Evolutionary conservation across 2,113 vertebrate species (phyloP).

Genomic region (Brachypteracias leptosomus): DNA sequence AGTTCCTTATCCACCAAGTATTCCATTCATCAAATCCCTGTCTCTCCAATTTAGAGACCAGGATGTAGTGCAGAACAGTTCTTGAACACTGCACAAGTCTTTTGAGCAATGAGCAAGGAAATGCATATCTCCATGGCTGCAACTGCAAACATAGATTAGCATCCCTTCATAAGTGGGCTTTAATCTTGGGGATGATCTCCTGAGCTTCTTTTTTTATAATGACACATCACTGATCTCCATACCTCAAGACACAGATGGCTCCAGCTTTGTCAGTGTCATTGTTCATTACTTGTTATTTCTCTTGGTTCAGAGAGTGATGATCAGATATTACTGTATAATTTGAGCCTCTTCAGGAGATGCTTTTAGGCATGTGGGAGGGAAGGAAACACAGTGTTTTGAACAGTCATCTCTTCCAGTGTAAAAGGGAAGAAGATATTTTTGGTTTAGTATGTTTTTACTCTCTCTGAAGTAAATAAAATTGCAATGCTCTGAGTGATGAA

Average conservation of each 20-base stretch:
- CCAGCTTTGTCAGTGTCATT: neutral
- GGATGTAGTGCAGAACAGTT: too few relatives aligned
- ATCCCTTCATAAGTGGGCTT: neutral
- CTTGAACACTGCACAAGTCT: neutral
- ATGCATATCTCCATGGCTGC: neutral
- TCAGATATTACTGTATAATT: neutral
- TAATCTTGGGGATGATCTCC: neutral
- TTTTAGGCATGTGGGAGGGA: neutral
- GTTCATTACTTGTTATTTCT: neutral
- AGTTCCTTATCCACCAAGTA: too few relatives aligned
- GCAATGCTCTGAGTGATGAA: neutral
- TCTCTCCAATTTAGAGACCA: too few relatives aligned
- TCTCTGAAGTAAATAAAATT: slow-evolving; percentile 11
- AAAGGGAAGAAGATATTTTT: slow-evolving; percentile 5
- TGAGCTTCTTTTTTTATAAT: neutral
- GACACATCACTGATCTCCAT: neutral
- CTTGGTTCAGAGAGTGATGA: neutral
- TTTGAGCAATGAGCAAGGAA: neutral
- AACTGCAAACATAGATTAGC: rapidly evolving
- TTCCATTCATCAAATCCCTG: too few relatives aligned
- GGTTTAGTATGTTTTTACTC: neutral
- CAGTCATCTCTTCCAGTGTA: neutral
- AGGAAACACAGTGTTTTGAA: neutral
- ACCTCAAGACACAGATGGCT: neutral
- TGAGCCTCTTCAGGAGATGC: neutral